A percentile compares a stretch with the other conserved stretches of the same genome.
Conservation (phyloP, 2,113 vertebrate species). For the Oreocharis arfaki region DNA sequence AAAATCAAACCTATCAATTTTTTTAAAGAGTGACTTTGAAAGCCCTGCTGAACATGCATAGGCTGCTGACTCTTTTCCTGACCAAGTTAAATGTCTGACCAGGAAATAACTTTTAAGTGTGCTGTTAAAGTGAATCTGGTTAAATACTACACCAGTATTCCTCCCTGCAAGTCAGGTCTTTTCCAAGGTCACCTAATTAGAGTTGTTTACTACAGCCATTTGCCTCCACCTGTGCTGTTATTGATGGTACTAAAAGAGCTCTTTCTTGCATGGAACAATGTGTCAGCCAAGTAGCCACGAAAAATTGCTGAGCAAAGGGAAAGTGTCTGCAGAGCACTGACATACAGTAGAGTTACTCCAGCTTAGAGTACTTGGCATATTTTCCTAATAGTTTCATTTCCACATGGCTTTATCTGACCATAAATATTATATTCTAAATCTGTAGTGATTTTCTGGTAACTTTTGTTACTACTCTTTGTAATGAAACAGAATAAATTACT, state of each 20-base stretch:
- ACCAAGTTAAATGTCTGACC: background rate
- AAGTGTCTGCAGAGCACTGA: background rate
- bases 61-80: background rate
- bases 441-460: background rate
- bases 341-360: background rate
- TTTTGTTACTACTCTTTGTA: background rate
- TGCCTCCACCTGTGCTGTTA: conserved; percentile 5
- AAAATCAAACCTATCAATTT: background rate
- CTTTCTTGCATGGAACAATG: background rate
- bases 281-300: background rate
- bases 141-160: background rate
- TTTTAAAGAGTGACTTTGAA: background rate
- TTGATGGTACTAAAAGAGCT: background rate
- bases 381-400: background rate
- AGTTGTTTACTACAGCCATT: background rate
- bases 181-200: background rate
- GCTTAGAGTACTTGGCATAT: background rate
- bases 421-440: background rate
- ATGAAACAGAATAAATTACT: background rate
- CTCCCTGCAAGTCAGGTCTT: background rate
- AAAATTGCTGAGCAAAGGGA: background rate
- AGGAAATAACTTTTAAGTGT: background rate
- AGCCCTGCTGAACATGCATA: background rate
- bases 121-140: background rate
- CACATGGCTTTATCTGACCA: background rate